Percentiles rank a stretch among this genome's conserved stretches.
Evolutionary conservation across 2,797 vertebrate species (phyloP).

Genomic region (Notolepis coatsorum): DNA sequence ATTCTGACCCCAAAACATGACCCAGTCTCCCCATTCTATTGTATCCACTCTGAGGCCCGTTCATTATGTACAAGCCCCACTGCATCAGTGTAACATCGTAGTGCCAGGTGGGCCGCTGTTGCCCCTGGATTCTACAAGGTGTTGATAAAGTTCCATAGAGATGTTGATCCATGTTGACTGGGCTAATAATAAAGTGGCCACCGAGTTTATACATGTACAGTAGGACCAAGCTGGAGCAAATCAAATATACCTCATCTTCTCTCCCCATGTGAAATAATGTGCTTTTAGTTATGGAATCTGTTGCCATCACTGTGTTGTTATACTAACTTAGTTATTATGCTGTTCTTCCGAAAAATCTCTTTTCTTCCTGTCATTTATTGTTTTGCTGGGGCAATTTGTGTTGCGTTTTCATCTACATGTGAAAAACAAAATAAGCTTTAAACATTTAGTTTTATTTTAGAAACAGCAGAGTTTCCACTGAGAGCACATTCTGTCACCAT

Average conservation of each 20-base stretch:
- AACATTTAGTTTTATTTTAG: constrained; percentile 11
- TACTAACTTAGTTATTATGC: constrained; percentile 13
- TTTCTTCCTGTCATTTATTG: constrained; percentile 55
- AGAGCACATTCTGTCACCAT: constrained; percentile 15
- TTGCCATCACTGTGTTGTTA: constrained; percentile 39
- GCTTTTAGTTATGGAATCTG: constrained; percentile 42
- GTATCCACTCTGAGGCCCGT: too few species aligned
- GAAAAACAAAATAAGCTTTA: constrained; percentile 11
- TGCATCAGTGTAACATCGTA: too few species aligned
- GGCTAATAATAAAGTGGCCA: too few species aligned
- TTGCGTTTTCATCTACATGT: constrained; percentile 19
- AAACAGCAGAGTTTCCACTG: constrained; percentile 1
- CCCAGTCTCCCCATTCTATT: too few species aligned
- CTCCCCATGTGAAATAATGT: constrained; percentile 30
- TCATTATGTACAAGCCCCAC: too few species aligned
- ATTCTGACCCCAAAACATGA: constrained; percentile 31
- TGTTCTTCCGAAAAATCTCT: constrained; percentile 3
- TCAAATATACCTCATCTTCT: constrained; percentile 32
- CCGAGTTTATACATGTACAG: too few species aligned
- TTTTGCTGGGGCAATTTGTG: constrained; percentile 28
- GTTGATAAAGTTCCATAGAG: too few species aligned
- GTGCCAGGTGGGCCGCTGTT: too few species aligned
- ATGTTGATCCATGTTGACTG: too few species aligned
- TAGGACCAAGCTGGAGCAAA: not conserved
- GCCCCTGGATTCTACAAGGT: too few species aligned